These are phyloP conservation scores for Orthonyx spaldingii DNA, from an alignment of 2,113 vertebrate species.

Conservation along the genomic window DNA sequence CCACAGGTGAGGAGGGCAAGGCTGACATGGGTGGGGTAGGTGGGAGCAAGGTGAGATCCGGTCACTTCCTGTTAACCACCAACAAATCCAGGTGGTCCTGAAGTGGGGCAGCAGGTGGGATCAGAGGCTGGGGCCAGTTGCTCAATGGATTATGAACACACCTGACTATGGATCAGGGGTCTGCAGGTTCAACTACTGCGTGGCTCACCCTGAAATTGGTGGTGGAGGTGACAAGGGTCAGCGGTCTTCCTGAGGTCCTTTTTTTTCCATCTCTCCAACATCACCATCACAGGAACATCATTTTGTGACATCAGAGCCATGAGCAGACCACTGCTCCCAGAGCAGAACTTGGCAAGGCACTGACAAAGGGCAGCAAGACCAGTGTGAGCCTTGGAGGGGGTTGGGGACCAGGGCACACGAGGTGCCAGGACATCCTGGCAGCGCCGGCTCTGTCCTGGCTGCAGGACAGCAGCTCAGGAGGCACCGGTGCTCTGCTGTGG, in stretches of 20 bases:
- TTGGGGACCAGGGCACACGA: accelerated
- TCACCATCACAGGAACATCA: background rate
- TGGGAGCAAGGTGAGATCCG: background rate
- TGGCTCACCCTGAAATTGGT: background rate
- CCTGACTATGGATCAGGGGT: constrained; percentile 57
- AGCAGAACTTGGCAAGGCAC: background rate
- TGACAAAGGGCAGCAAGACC: background rate
- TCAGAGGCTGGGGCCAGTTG: background rate
- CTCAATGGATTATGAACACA: constrained; percentile 14
- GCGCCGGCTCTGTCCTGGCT: background rate
- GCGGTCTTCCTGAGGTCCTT: background rate
- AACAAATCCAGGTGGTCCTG: background rate
- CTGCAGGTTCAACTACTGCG: constrained; percentile 69
- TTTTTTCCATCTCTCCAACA: background rate
- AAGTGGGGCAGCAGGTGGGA: background rate
- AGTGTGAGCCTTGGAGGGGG: accelerated
- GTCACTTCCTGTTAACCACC: background rate
- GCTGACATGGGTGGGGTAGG: background rate
- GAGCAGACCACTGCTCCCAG: background rate
- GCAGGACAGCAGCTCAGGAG: background rate
- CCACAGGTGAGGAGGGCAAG: background rate
- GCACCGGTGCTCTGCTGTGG: accelerated
- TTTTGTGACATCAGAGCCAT: background rate
- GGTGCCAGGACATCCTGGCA: background rate
- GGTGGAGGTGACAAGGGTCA: background rate